Evolutionary conservation across 2,797 vertebrate genomes (phyloP).

Genomic region (Rachycentron canadum): DNA sequence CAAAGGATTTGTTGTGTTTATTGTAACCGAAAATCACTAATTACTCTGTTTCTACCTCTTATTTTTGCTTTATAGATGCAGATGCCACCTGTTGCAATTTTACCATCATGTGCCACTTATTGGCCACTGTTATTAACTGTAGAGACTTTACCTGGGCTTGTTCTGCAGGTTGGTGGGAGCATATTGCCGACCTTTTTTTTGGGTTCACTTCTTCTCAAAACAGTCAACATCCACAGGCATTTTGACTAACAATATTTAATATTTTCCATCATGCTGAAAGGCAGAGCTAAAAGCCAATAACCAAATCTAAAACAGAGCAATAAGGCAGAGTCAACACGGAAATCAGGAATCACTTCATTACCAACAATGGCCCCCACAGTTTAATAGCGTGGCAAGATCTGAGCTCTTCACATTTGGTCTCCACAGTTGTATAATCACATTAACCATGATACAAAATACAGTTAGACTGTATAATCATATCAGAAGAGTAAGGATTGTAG

Average conservation of each 20-base stretch:
- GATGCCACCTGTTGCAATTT: neutral
- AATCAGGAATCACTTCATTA: slow-evolving; percentile 30
- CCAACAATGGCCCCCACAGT: neutral
- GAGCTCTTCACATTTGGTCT: slow-evolving; percentile 40
- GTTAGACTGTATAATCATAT: slow-evolving; percentile 51
- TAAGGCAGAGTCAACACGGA: slow-evolving; percentile 4
- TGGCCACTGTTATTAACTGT: neutral
- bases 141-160: neutral
- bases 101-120: no score
- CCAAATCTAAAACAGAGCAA: neutral
- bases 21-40: no score
- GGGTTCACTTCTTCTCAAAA: neutral
- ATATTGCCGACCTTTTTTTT: neutral
- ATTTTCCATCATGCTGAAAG: neutral
- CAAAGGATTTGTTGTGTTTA: no score
- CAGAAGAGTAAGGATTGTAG: slow-evolving; percentile 16
- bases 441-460: slow-evolving; percentile 50
- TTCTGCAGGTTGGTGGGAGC: neutral
- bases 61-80: neutral
- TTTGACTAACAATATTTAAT: neutral
- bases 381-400: slow-evolving; percentile 16
- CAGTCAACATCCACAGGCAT: neutral
- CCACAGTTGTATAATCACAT: slow-evolving; percentile 51
- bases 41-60: neutral
- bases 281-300: neutral